Percentiles rank a stretch among this genome's conserved stretches.
These are phyloP conservation scores for Falco concolor DNA, from an alignment of 2,797 vertebrate genomes.

Conservation along the genomic window DNA sequence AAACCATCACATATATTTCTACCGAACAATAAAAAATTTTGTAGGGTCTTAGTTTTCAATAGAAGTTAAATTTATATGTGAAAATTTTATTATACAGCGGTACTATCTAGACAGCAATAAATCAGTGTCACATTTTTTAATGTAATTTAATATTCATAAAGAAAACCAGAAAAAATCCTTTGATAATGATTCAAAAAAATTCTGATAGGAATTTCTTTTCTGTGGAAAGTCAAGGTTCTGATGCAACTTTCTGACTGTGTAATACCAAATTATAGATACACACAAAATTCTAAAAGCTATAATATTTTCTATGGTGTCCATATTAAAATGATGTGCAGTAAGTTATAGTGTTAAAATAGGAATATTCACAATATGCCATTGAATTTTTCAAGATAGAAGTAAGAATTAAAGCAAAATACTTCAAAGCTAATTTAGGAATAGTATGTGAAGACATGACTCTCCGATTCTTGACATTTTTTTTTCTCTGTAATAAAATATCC, in stretches of 20 bases:
- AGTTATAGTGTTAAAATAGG: neutral
- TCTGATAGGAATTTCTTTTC: neutral
- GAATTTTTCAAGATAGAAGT: neutral
- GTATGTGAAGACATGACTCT: neutral
- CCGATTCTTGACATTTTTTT: neutral
- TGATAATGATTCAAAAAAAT: neutral
- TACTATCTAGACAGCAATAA: neutral
- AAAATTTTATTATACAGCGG: neutral
- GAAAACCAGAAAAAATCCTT: neutral
- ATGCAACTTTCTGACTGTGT: neutral
- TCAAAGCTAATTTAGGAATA: conserved; percentile 1
- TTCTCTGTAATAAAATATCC: neutral
- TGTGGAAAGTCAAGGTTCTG: neutral
- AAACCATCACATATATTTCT: neutral
- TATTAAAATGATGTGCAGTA: neutral
- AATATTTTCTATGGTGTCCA: neutral
- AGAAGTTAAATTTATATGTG: neutral
- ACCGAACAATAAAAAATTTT: neutral
- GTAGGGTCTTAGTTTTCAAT: neutral
- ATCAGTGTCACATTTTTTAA: neutral
- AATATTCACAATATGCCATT: neutral
- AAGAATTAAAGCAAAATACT: neutral
- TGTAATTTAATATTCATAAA: neutral
- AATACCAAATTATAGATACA: neutral
- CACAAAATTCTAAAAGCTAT: neutral